Conservation (phyloP, 2,888 invertebrate species). For the Andrena hattorfiana region DNA sequence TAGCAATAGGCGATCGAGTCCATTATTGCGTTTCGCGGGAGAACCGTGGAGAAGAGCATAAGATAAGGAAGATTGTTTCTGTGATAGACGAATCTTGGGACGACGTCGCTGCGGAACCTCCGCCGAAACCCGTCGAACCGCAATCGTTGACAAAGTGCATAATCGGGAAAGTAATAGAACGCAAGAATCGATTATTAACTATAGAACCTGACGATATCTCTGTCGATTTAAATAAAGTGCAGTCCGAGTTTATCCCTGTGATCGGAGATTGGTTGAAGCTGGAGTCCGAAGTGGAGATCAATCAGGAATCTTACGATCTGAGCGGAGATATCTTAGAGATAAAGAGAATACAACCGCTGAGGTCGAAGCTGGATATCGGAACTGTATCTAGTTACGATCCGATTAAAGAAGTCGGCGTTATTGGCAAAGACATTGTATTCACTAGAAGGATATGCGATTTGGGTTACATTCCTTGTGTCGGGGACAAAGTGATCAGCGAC, state of each 20-base stretch:
- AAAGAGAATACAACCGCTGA: slow-evolving; percentile 87
- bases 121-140: not conserved
- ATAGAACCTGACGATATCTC: slow-evolving; percentile 87
- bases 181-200: slow-evolving; percentile 82
- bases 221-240: slow-evolving; percentile 88
- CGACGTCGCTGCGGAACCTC: slow-evolving; percentile 39
- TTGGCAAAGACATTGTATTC: slow-evolving; percentile 88
- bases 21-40: slow-evolving; percentile 87
- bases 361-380: slow-evolving; percentile 87
- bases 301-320: slow-evolving; percentile 86
- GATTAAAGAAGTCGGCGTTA: slow-evolving; percentile 85
- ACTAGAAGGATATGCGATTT: slow-evolving; percentile 86
- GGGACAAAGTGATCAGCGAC: slow-evolving; percentile 89
- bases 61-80: slow-evolving; percentile 87
- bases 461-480: slow-evolving; percentile 86
- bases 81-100: slow-evolving; percentile 75
- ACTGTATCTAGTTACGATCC: slow-evolving; percentile 85
- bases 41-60: slow-evolving; percentile 83
- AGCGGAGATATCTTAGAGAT: slow-evolving; percentile 88
- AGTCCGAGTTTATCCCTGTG: slow-evolving; percentile 89
- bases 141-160: slow-evolving; percentile 77
- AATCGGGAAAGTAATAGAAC: slow-evolving; percentile 84
- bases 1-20: slow-evolving; percentile 87
- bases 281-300: slow-evolving; percentile 88
- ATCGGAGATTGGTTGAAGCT: slow-evolving; percentile 90